Evolutionary conservation across 2,113 vertebrate genomes (phyloP).

Genomic region (Lagenorhynchus albirostris): DNA sequence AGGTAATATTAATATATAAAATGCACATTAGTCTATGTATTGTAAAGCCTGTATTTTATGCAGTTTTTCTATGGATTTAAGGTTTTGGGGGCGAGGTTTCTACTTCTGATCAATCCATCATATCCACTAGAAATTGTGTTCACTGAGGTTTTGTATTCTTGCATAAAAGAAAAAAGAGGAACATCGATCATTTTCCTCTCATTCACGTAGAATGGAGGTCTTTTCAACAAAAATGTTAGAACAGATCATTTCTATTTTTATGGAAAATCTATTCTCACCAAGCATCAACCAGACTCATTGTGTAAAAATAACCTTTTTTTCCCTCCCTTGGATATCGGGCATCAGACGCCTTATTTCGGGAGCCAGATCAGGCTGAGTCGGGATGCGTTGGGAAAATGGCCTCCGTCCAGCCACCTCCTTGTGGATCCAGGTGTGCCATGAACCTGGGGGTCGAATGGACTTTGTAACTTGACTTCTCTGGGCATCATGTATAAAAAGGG

Average conservation of each 20-base stretch:
- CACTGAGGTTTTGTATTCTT: background rate
- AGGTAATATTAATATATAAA: background rate
- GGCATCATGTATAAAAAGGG: background rate
- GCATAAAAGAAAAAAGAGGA: background rate
- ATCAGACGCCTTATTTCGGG: background rate
- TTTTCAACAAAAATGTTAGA: background rate
- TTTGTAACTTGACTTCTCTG: background rate
- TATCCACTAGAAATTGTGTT: background rate
- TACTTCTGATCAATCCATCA: background rate
- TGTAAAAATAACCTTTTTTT: background rate
- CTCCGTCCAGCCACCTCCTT: background rate
- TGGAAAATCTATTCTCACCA: constrained; percentile 3
- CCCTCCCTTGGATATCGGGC: background rate
- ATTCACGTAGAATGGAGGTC: background rate
- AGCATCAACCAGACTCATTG: background rate
- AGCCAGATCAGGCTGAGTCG: background rate
- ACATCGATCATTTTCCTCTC: background rate
- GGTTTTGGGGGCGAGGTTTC: accelerated
- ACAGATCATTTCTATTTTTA: constrained; percentile 16
- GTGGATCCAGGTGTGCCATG: background rate
- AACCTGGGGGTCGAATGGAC: accelerated
- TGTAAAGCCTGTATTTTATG: background rate
- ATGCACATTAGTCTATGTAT: background rate
- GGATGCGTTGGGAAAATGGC: accelerated
- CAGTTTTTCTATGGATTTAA: background rate